phyloP scores from a whole-genome alignment of 2,113 vertebrate genomes.

The Uria lomvia region DNA sequence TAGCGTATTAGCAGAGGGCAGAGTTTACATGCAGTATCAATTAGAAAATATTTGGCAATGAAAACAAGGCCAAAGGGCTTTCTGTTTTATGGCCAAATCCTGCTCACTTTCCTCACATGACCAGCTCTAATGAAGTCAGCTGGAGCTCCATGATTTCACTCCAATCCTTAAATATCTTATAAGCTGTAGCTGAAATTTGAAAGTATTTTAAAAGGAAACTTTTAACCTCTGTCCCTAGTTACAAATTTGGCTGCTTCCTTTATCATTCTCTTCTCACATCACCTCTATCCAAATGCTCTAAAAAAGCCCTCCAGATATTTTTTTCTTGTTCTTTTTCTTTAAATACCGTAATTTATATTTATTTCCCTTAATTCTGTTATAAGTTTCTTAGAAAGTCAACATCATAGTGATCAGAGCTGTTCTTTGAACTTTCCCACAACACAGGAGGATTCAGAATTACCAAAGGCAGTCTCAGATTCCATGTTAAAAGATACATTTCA shows the following conservation, averaged over 20 bases:
- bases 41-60: slow-evolving; percentile 45
- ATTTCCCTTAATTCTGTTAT: not conserved
- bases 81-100: slow-evolving; percentile 23
- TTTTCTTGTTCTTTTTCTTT: not conserved
- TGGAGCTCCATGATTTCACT: not conserved
- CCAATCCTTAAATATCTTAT: not conserved
- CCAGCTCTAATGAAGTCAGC: slow-evolving; percentile 5
- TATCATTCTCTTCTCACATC: not conserved
- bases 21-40: slow-evolving; percentile 57
- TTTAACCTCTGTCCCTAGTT: not conserved
- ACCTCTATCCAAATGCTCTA: not conserved
- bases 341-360: not conserved
- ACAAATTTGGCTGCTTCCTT: not conserved
- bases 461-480: not conserved
- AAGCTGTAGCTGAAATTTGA: not conserved
- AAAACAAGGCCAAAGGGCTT: slow-evolving; percentile 6
- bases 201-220: not conserved
- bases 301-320: not conserved
- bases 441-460: not conserved
- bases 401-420: not conserved
- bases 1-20: slow-evolving; percentile 18
- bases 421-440: slow-evolving; percentile 2
- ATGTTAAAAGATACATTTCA: not conserved
- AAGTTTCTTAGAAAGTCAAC: not conserved
- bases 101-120: slow-evolving; percentile 31